Conservation (phyloP, 1,140 invertebrate species). For the Megathymus violae region DNA sequence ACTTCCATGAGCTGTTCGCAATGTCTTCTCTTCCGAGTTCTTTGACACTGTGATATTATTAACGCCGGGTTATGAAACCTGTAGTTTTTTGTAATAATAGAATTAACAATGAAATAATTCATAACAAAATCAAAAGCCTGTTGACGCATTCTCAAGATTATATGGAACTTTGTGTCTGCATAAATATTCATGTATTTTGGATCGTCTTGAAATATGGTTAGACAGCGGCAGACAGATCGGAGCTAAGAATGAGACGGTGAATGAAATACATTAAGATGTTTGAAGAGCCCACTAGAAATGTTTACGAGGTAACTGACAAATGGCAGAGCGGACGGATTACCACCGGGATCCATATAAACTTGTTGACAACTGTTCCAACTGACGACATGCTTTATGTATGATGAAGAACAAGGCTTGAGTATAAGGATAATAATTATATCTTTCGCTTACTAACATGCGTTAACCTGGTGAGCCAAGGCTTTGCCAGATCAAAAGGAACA, state of each 20-base stretch:
- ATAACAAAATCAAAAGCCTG: background rate
- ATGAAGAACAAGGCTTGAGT: slow-evolving; percentile 44
- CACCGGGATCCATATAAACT: slow-evolving; percentile 30
- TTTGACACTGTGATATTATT: slow-evolving; percentile 21
- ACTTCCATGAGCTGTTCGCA: slow-evolving; percentile 10
- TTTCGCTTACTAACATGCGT: slow-evolving; percentile 42
- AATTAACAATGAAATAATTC: slow-evolving; percentile 10
- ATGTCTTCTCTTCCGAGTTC: slow-evolving; percentile 11
- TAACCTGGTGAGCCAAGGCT: slow-evolving; percentile 41
- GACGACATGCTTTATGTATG: slow-evolving; percentile 45
- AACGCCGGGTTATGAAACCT: slow-evolving; percentile 11
- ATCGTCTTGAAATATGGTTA: background rate
- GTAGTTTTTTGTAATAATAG: background rate
- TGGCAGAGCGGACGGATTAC: slow-evolving; percentile 36
- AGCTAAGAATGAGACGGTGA: slow-evolving; percentile 35
- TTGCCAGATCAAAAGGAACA: slow-evolving; percentile 42
- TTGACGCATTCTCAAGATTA: background rate
- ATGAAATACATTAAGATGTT: slow-evolving; percentile 29
- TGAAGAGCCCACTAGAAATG: slow-evolving; percentile 33
- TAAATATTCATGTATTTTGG: slow-evolving; percentile 2
- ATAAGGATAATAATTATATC: slow-evolving; percentile 54
- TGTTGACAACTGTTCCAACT: slow-evolving; percentile 38
- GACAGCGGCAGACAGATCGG: slow-evolving; percentile 22
- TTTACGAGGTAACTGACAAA: slow-evolving; percentile 50
- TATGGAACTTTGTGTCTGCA: background rate